phyloP scores from a whole-genome alignment of 2,888 invertebrate genomes.

The Drosophila limbata region DNA sequence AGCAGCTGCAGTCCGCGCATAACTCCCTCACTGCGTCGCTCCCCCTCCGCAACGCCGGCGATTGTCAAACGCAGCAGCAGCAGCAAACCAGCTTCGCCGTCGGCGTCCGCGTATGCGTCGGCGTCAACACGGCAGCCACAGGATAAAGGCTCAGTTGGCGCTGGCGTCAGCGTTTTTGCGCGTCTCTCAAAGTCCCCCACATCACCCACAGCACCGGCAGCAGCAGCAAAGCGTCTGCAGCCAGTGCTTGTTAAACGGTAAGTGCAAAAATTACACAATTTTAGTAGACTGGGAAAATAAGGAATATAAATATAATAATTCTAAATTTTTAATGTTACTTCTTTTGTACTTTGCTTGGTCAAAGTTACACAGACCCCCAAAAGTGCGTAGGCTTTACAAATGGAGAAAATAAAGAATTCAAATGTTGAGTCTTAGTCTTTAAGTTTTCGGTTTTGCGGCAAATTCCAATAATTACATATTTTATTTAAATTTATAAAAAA shows the following conservation, averaged over 20 bases:
- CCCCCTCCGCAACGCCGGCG: slow-evolving; percentile 69
- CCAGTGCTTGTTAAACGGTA: slow-evolving; percentile 76
- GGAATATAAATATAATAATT: no score
- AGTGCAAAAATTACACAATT: slow-evolving; percentile 50
- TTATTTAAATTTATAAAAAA: no score
- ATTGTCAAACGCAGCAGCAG: slow-evolving; percentile 40
- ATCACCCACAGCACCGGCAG: slow-evolving; percentile 62
- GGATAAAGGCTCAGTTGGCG: slow-evolving; percentile 77
- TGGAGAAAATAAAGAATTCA: no score
- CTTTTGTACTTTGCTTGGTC: not conserved
- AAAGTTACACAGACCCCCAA: not conserved
- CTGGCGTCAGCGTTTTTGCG: slow-evolving; percentile 47
- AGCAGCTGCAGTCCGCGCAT: slow-evolving; percentile 57
- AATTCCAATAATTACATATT: no score
- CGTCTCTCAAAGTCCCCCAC: slow-evolving; percentile 47
- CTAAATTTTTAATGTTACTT: not conserved
- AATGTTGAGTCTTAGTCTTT: no score
- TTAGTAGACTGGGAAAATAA: not conserved
- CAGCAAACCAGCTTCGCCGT: slow-evolving; percentile 29
- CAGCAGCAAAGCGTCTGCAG: slow-evolving; percentile 61
- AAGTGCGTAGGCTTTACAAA: not conserved
- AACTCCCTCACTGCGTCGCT: slow-evolving; percentile 63
- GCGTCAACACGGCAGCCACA: slow-evolving; percentile 74
- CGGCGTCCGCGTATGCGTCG: slow-evolving; percentile 26
- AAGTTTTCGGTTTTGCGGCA: no score